Evolutionary conservation across 2,113 vertebrate genomes (phyloP).

Genomic region (Ceyx margarethae): DNA sequence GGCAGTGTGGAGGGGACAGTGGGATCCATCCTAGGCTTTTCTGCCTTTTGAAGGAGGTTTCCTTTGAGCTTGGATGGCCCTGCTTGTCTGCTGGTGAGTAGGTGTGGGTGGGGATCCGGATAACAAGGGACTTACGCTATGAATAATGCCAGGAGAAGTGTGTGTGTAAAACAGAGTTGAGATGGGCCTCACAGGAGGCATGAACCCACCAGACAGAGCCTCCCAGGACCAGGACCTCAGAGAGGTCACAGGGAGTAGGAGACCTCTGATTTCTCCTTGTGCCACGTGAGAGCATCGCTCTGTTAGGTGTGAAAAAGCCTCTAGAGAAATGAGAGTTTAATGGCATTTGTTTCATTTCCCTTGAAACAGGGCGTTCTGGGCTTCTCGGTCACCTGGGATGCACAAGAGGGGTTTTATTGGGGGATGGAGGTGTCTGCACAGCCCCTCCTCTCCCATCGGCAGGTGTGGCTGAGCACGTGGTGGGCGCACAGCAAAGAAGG

Average conservation of each 20-base stretch:
- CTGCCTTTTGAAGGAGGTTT: background rate
- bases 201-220: fast-evolving
- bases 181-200: background rate
- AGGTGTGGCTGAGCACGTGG: fast-evolving
- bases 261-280: background rate
- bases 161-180: background rate
- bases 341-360: fast-evolving
- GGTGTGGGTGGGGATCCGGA: background rate
- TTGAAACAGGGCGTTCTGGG: background rate
- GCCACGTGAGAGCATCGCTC: fast-evolving
- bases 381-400: background rate
- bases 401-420: background rate
- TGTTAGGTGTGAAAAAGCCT: background rate
- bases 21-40: background rate
- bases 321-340: background rate
- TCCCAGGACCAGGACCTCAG: background rate
- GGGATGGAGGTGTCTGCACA: fast-evolving
- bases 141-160: background rate
- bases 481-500: background rate
- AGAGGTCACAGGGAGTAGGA: background rate
- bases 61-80: background rate
- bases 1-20: background rate
- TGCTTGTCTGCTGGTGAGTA: background rate
- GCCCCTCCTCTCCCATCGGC: background rate
- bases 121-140: background rate